phyloP scores from a whole-genome alignment of 2,888 invertebrate genomes.

The Tenthredo scrophulariae region DNA sequence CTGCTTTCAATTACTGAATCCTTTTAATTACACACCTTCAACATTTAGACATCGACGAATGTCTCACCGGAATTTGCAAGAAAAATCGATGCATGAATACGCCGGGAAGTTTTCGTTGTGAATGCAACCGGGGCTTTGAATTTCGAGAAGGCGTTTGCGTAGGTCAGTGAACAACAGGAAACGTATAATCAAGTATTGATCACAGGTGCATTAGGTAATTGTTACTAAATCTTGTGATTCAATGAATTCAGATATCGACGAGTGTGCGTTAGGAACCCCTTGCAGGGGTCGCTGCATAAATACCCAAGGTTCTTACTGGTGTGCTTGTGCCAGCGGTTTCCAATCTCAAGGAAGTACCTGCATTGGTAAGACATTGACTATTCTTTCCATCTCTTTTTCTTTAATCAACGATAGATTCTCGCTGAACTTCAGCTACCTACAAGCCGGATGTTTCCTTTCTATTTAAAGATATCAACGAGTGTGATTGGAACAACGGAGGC shows the following conservation, averaged over 20 bases:
- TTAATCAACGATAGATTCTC: background rate
- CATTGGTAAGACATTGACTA: slow-evolving; percentile 64
- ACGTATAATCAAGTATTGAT: slow-evolving; percentile 38
- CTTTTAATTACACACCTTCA: slow-evolving; percentile 38
- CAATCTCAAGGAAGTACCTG: slow-evolving; percentile 65
- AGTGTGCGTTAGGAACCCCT: slow-evolving; percentile 56
- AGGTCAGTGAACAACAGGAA: slow-evolving; percentile 60
- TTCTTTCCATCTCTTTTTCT: background rate
- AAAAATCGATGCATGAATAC: slow-evolving; percentile 72
- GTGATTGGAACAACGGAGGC: slow-evolving; percentile 73
- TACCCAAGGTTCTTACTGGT: slow-evolving; percentile 61
- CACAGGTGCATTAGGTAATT: background rate
- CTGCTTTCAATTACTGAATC: background rate
- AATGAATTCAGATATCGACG: slow-evolving; percentile 60
- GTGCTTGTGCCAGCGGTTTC: slow-evolving; percentile 66
- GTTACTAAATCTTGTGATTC: slow-evolving; percentile 57
- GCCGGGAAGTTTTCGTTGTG: slow-evolving; percentile 72
- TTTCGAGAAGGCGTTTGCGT: slow-evolving; percentile 59
- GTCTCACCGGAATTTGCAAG: slow-evolving; percentile 67
- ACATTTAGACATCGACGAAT: slow-evolving; percentile 73
- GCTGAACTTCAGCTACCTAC: background rate
- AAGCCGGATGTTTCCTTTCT: slow-evolving; percentile 45
- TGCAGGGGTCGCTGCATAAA: slow-evolving; percentile 64
- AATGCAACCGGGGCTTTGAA: slow-evolving; percentile 68
- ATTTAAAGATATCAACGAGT: slow-evolving; percentile 74